A percentile compares a stretch with the other conserved stretches of the same genome.
Conservation (phyloP, 2,888 invertebrate species). For the Troides oblongomaculatus region DNA sequence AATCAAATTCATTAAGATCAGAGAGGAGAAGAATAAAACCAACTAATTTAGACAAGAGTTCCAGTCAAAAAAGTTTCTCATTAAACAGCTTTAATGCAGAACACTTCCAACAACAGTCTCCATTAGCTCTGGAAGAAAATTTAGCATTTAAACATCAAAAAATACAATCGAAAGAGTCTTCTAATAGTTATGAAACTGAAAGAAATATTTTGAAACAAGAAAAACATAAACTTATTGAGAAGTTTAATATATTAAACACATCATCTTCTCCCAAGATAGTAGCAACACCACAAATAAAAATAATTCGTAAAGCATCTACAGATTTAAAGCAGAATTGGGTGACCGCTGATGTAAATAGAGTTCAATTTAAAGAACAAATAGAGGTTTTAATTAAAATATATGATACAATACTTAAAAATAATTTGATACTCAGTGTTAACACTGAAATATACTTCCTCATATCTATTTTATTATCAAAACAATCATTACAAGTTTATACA, state of each 20-base stretch:
- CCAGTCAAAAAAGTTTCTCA: constrained; percentile 57
- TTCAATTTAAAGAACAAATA: constrained; percentile 74
- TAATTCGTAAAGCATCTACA: constrained; percentile 51
- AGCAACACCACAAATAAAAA: constrained; percentile 56
- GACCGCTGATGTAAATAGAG: constrained; percentile 62
- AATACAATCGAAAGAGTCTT: constrained; percentile 54
- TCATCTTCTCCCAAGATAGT: constrained; percentile 48
- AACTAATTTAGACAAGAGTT: constrained; percentile 62
- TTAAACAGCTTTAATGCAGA: constrained; percentile 63
- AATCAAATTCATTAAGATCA: constrained; percentile 57
- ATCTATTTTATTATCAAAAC: constrained; percentile 80
- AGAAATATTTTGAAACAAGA: constrained; percentile 69
- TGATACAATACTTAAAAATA: constrained; percentile 77
- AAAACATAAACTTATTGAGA: constrained; percentile 69
- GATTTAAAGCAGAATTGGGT: constrained; percentile 53
- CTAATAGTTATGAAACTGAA: constrained; percentile 62
- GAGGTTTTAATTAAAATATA: constrained; percentile 81
- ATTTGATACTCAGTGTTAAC: constrained; percentile 82
- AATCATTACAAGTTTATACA: constrained; percentile 57
- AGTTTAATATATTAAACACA: constrained; percentile 66
- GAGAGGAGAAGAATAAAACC: constrained; percentile 77
- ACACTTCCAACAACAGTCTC: constrained; percentile 58
- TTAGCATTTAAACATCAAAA: constrained; percentile 61
- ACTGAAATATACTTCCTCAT: constrained; percentile 86
- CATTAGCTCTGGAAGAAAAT: constrained; percentile 58